Conservation (phyloP, 2,888 invertebrate species). For the Pollenia angustigena region DNA sequence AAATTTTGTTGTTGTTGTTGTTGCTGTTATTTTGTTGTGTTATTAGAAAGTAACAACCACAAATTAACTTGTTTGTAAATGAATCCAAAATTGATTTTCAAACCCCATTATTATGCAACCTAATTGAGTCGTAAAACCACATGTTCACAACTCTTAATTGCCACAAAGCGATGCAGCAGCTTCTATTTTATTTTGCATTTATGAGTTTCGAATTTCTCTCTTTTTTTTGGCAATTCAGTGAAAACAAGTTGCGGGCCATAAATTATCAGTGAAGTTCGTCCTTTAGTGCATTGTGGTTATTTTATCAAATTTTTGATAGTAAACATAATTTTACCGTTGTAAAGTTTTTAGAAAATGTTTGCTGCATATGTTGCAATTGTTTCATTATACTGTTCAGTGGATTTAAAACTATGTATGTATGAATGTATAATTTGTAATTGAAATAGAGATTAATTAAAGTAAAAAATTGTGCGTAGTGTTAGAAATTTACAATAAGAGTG, state of each 20-base stretch:
- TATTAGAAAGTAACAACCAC: constrained; percentile 70
- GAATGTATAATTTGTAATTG: constrained; percentile 31
- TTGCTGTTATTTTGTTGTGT: constrained; percentile 4
- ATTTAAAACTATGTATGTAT: constrained; percentile 10
- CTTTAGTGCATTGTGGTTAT: constrained; percentile 20
- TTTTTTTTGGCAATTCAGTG: constrained; percentile 26
- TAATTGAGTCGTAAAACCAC: constrained; percentile 84
- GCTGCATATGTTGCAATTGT: constrained; percentile 68
- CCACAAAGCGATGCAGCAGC: constrained; percentile 35
- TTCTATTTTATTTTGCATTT: constrained; percentile 44
- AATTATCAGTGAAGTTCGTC: constrained; percentile 51
- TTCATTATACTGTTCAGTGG: constrained; percentile 54
- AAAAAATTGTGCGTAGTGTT: not conserved
- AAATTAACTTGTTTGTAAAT: constrained; percentile 78
- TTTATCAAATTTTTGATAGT: constrained; percentile 49
- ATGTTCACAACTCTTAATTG: constrained; percentile 80
- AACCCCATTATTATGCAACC: constrained; percentile 81
- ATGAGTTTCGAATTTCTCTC: not conserved
- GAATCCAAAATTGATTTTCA: constrained; percentile 71
- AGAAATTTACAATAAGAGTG: not conserved
- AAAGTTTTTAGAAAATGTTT: constrained; percentile 28
- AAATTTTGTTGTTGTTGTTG: constrained; percentile 11
- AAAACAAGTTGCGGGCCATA: constrained; percentile 58
- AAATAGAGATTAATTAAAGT: not conserved
- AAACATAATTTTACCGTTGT: constrained; percentile 5